Base-by-base conservation (phyloP, 2,113 vertebrate genomes). In the Tonatia bakeri region DNA sequence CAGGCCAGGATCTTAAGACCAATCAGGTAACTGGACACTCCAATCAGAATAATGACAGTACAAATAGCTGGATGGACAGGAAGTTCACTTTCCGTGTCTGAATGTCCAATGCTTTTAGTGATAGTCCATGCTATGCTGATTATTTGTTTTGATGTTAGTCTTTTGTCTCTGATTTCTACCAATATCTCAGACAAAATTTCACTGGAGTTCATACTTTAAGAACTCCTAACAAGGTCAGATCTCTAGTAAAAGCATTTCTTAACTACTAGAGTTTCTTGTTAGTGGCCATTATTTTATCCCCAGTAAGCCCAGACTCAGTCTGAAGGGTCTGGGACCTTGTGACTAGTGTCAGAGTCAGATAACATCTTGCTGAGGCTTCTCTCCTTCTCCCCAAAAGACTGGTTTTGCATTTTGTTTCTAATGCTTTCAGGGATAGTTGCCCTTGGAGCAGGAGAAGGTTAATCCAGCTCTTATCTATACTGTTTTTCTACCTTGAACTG, bases 321-420 rank as follows among this genome's bases (percentile, higher is more conserved):
- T 85, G 36, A 10, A 92, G 40, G 26, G 5, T 82, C 77, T 16
- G 43, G 17, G 50, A 54, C 3, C 8, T 70, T 54, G 22, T 36
- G n/a, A 54, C 40, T 26, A 77, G 45, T 52, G 69, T 90, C 31
- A 80, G 31, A 93, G 38, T 11, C 43, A 36, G 50, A 72, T 1
- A 54, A 61, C 90, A 22, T 43, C 33, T 70, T 76, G n/a, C 31
- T 83, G 70, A 91, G 36, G 40, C 1, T 76, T 67, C 43, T 43
- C 54, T 86, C n/a, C 36, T 75, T 4, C 31, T 73, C 52, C 6
- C 14, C 28, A 47, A 31, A 14, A 64, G 12, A 20, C 28, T 92
- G 73, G 50, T 54, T 91, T 81, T 81, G 67, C 69, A 45, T 56
- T 77, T 92, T 90, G 26, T 77, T 94, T 90, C n/a, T 77, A 75